Percentiles rank a stretch among this genome's conserved stretches.
These are phyloP conservation scores for Pandion haliaetus DNA, from an alignment of 2,113 vertebrate genomes.

Conservation along the genomic window DNA sequence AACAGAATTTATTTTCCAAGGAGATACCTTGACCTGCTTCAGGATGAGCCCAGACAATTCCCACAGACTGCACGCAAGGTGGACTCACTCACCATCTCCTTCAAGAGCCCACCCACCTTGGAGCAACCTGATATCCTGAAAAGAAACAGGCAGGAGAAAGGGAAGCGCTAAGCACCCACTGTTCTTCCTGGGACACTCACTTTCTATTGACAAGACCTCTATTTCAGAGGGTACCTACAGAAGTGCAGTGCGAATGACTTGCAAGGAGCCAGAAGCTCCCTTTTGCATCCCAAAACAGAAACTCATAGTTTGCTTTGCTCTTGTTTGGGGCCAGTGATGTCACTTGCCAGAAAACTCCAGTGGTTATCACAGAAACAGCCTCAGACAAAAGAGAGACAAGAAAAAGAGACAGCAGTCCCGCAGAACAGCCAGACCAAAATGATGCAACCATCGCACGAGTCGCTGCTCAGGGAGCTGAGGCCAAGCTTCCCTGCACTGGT, in stretches of 20 bases:
- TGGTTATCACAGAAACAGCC: background rate
- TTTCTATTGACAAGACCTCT: background rate
- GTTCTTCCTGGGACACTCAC: background rate
- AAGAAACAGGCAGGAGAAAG: background rate
- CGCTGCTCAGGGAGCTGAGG: background rate
- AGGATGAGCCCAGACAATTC: background rate
- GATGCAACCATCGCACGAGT: rapidly evolving
- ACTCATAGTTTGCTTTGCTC: background rate
- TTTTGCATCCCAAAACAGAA: background rate
- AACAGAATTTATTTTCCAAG: background rate
- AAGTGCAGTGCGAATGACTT: background rate
- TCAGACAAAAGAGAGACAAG: background rate
- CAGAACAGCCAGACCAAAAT: background rate
- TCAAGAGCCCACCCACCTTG: background rate
- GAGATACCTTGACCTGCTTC: background rate
- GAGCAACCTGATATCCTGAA: background rate
- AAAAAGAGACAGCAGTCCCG: background rate
- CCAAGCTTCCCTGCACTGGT: background rate
- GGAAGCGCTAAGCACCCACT: background rate
- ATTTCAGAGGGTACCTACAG: background rate
- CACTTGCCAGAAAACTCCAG: background rate
- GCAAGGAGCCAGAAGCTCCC: background rate
- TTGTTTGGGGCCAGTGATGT: background rate
- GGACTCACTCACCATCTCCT: background rate
- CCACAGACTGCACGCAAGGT: rapidly evolving